These are phyloP conservation scores for Campaea margaritaria DNA, from an alignment of 2,888 invertebrate genomes.

Conservation along the genomic window DNA sequence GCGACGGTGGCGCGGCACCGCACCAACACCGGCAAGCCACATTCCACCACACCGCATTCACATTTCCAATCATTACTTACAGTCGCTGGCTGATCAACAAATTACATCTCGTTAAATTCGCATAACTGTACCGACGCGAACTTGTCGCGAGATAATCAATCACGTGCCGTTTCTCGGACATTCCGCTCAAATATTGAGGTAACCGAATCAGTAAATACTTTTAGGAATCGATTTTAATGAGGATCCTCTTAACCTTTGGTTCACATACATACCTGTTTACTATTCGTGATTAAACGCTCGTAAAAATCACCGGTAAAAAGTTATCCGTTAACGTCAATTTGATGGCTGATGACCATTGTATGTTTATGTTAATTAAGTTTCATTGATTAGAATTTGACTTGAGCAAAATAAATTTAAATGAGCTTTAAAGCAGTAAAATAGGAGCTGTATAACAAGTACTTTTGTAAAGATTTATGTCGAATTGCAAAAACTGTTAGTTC, in stretches of 20 bases:
- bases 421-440: background rate
- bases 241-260: constrained; percentile 24
- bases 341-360: constrained; percentile 11
- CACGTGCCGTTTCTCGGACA: constrained; percentile 31
- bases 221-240: constrained; percentile 21
- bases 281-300: constrained; percentile 21
- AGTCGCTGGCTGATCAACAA: constrained; percentile 46
- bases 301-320: constrained; percentile 12
- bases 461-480: constrained; percentile 6
- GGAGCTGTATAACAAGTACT: background rate
- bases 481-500: background rate
- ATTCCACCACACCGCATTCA: constrained; percentile 29
- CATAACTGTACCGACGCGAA: constrained; percentile 46
- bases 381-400: constrained; percentile 5
- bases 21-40: constrained; percentile 30
- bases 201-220: constrained; percentile 20
- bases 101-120: constrained; percentile 52
- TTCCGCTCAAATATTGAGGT: constrained; percentile 17
- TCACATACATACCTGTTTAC: constrained; percentile 15
- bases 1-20: constrained; percentile 41
- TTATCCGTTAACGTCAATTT: constrained; percentile 13
- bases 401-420: background rate
- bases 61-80: constrained; percentile 29
- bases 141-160: constrained; percentile 43
- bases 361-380: constrained; percentile 7